Evolutionary conservation across 2,797 vertebrate species (phyloP).

Genomic region (Urosaurus nigricauda): DNA sequence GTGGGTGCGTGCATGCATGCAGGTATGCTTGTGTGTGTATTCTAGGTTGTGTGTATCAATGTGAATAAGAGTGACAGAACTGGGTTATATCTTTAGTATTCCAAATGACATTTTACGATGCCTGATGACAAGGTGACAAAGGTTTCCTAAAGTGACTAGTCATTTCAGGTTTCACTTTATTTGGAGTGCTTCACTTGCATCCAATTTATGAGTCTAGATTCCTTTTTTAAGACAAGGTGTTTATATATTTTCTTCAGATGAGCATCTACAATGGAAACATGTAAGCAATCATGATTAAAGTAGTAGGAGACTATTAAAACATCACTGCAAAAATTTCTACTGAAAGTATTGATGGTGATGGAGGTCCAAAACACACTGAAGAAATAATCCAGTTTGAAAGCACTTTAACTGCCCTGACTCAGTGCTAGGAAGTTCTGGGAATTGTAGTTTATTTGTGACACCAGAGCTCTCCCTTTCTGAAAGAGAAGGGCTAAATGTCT

Average conservation of each 20-base stretch:
- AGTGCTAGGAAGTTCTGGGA: too few species aligned
- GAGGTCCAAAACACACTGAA: too few species aligned
- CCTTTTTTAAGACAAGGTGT: not conserved
- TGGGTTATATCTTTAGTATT: constrained; percentile 30
- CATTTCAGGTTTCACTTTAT: constrained; percentile 3
- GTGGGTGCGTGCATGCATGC: not conserved
- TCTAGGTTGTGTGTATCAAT: constrained; percentile 12
- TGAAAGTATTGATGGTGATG: not conserved
- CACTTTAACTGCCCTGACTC: too few species aligned
- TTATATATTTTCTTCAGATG: not conserved
- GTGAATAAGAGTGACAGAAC: constrained; percentile 2
- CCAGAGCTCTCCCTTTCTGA: too few species aligned
- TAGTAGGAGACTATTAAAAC: not conserved
- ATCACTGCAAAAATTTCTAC: not conserved
- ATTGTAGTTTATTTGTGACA: too few species aligned
- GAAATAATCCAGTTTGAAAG: too few species aligned
- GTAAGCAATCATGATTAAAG: not conserved
- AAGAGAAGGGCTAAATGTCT: too few species aligned
- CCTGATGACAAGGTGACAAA: constrained; percentile 43
- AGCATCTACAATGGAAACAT: not conserved
- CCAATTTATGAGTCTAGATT: not conserved
- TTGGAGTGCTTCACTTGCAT: not conserved
- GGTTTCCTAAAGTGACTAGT: constrained; percentile 31
- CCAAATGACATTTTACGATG: constrained; percentile 31
- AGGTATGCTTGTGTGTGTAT: not conserved